Evolutionary conservation across 2,113 vertebrate genomes (phyloP), one percentile per base, ranked within the genome.

Genomic region (Pterocles burchelli): DNA sequence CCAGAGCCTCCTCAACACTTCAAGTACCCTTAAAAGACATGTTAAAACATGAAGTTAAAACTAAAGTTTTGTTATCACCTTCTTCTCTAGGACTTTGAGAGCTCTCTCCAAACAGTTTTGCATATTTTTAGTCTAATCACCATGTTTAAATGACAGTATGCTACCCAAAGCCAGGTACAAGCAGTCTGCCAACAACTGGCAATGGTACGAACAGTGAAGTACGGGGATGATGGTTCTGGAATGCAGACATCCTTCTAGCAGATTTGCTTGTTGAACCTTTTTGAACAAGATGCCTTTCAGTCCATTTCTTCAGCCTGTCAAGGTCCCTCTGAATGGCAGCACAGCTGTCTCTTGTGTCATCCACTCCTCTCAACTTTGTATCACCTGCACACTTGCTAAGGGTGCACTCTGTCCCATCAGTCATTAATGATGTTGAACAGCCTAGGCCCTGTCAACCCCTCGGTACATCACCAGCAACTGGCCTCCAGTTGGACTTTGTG

Each of bases 11-110:
- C 1, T 52, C 3, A 3, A 82, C 36, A 49, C 49, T 54, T 85
- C 24, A 88, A 85, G 57, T 61, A 52, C 45, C n/a, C 66, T 93
- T 82, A 67, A 75, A 89, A 66, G 12, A 83, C 54, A 85, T 45
- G 45, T 55, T 95, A n/a, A n/a, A n/a, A n/a, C n/a, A n/a, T n/a
- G n/a, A n/a, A n/a, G n/a, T n/a, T n/a, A n/a, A n/a, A n/a, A n/a
- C n/a, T n/a, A n/a, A n/a, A n/a, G 12, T 77, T 93, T 68, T 72
- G 29, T 89, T 91, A 82, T 45, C 66, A 62, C 52, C 75, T 83
- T 75, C 62, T 82, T 76, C 45, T 52, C 78, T 31, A 79, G 66
- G 54, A 79, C n/a, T 68, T 70, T 3, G n/a, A 66, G 20, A 90
- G 74, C 4, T 78, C 63, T 85, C 58, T 49, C 46, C 13, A 38